Conservation (phyloP, 2,888 invertebrate species). For the Lacanobia wlatinum region DNA sequence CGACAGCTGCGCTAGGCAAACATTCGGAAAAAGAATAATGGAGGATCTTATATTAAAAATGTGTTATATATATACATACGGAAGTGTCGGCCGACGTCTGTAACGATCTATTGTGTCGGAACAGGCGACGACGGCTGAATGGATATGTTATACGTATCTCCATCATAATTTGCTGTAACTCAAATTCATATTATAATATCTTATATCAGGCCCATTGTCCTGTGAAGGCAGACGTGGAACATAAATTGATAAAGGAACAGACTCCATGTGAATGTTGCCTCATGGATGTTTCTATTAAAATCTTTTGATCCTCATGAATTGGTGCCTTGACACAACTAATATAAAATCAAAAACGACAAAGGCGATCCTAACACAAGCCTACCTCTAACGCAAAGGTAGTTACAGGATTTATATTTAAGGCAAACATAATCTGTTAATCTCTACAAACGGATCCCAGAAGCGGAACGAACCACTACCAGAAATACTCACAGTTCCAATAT, state of each 20-base stretch:
- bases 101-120: slow-evolving; percentile 56
- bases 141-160: slow-evolving; percentile 30
- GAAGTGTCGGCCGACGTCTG: slow-evolving; percentile 40
- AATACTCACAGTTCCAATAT: slow-evolving; percentile 32
- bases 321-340: neutral
- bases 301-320: neutral
- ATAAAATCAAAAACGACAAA: slow-evolving; percentile 34
- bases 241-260: slow-evolving; percentile 3
- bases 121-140: slow-evolving; percentile 42
- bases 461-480: slow-evolving; percentile 52
- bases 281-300: neutral
- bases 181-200: slow-evolving; percentile 25
- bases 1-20: slow-evolving; percentile 57
- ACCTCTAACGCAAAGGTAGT: slow-evolving; percentile 51
- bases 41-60: slow-evolving; percentile 53
- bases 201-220: slow-evolving; percentile 3
- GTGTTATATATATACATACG: slow-evolving; percentile 53
- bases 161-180: slow-evolving; percentile 35
- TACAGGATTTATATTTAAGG: slow-evolving; percentile 65
- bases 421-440: slow-evolving; percentile 72
- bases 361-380: slow-evolving; percentile 20
- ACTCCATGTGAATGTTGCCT: neutral
- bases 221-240: neutral
- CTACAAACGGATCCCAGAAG: slow-evolving; percentile 46
- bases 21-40: slow-evolving; percentile 54